Base-by-base conservation (phyloP, 2,797 vertebrate species). In the Champsocephalus gunnari region DNA sequence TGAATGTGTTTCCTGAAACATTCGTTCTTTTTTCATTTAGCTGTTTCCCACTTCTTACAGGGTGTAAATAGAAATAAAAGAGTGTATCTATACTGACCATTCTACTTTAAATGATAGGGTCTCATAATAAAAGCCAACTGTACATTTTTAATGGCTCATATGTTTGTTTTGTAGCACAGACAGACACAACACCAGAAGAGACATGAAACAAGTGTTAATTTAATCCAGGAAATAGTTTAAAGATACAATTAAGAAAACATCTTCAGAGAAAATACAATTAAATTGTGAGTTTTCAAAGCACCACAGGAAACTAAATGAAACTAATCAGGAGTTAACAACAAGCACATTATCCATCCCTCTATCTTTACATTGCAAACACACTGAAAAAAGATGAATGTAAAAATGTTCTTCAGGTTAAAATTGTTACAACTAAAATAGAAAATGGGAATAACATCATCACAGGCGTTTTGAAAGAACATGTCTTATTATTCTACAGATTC, bases 51-150 rank as follows among this genome's bases (percentile, higher is more conserved):
- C 87, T 91, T 91, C 76, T 87, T 89, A 91, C 93, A 92, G 92
- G 84, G 89, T 93, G 92, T 94, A 94, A 84, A 93, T 93, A 92
- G 45, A 81, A 87, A 88, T 85, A 88, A 86, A 65, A 92, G 83
- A 87, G 84, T 89, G 90, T 91, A 93, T 92, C 91, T 89, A 88
- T 89, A 86, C 87, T 85, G 89, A 92, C 86, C 87, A 77, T 87
- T 91, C 87, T 86, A 91, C 80, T 91, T 91, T 88, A 88, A 88
- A 89, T 63, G 66, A 87, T 88, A 87, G 84, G 85, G 81, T 92
- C 91, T 93, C 87, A 91, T 88, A 94, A 92, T 93, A 94, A 94
- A 94, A 89, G 80, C 81, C 88, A 88, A 89, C 87, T 91, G 90
- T 89, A 92, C 86, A 91, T 91, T 93, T 94, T 91, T 48, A 91